A percentile compares a stretch with the other conserved stretches of the same genome.
These are phyloP conservation scores for Sinocyclocheilus maitianheensis DNA, from an alignment of 2,113 vertebrate genomes.

Conservation along the genomic window DNA sequence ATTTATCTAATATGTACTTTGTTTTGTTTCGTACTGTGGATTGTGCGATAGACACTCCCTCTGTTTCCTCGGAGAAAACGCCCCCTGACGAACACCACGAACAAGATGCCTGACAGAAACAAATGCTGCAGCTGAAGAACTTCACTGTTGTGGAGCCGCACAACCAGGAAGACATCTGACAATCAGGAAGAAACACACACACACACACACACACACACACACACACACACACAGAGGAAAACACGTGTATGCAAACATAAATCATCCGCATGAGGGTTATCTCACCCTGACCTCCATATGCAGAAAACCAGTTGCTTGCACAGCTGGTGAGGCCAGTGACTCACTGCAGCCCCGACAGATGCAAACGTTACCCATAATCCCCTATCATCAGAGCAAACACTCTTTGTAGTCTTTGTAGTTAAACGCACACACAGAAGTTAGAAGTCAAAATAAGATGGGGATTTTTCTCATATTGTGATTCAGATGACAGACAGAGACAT, in stretches of 20 bases:
- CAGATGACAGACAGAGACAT: constrained; percentile 27
- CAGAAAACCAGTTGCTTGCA: constrained; percentile 37
- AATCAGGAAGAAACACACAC: constrained; percentile 34
- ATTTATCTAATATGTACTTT: background rate
- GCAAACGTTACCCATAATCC: constrained; percentile 34
- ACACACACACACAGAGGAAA: constrained; percentile 35
- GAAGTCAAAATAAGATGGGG: background rate
- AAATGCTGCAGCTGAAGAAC: constrained; percentile 20
- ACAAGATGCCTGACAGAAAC: constrained; percentile 22
- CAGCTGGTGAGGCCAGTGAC: constrained; percentile 38
- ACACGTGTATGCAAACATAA: constrained; percentile 40
- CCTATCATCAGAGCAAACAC: constrained; percentile 16
- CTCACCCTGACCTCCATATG: constrained; percentile 20
- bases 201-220: constrained; percentile 33
- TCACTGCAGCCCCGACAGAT: constrained; percentile 37
- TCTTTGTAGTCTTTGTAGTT: constrained; percentile 13
- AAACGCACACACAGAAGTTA: background rate
- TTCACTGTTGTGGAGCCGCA: constrained; percentile 8
- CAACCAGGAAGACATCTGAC: constrained; percentile 32
- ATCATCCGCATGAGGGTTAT: constrained; percentile 35
- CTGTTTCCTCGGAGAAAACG: background rate
- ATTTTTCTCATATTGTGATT: background rate
- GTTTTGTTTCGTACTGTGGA: background rate
- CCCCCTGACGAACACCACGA: background rate
- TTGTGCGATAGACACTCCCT: background rate